Evolutionary conservation across 2,888 invertebrate species (phyloP).

Genomic region (Stenoptilia bipunctidactyla): DNA sequence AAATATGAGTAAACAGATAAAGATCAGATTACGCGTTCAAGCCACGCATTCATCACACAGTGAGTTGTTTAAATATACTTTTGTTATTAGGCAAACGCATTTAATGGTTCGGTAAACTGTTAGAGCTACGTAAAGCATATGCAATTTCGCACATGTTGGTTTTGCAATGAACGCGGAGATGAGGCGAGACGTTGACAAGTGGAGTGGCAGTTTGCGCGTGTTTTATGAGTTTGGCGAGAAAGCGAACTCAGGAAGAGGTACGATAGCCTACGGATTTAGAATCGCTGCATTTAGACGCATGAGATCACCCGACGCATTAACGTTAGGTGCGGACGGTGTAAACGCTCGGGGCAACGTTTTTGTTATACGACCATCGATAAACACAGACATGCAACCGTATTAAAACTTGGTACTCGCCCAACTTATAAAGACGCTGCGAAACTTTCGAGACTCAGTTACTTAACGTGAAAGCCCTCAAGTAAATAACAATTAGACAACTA

Average conservation of each 20-base stretch:
- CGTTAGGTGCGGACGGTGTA: conserved; percentile 16
- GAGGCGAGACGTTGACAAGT: conserved; percentile 42
- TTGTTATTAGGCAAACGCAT: conserved; percentile 19
- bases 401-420: not conserved
- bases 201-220: conserved; percentile 52
- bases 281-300: conserved; percentile 54
- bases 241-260: conserved; percentile 52
- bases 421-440: not conserved
- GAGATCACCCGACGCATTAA: conserved; percentile 52
- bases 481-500: not conserved
- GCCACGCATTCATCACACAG: not conserved
- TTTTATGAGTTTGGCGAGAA: conserved; percentile 57
- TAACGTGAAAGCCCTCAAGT: not conserved
- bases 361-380: conserved; percentile 7
- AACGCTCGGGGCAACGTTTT: conserved; percentile 14
- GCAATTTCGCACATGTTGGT: conserved; percentile 39
- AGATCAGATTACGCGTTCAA: not conserved
- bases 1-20: no score
- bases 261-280: conserved; percentile 55
- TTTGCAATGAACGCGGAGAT: conserved; percentile 28
- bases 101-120: conserved; percentile 43
- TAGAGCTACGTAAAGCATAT: conserved; percentile 38
- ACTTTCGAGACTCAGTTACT: not conserved
- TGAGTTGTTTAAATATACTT: not conserved
- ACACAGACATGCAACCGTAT: not conserved